Evolutionary conservation across 1,140 invertebrate species (phyloP).

Genomic region (Macrobrachium nipponense): DNA sequence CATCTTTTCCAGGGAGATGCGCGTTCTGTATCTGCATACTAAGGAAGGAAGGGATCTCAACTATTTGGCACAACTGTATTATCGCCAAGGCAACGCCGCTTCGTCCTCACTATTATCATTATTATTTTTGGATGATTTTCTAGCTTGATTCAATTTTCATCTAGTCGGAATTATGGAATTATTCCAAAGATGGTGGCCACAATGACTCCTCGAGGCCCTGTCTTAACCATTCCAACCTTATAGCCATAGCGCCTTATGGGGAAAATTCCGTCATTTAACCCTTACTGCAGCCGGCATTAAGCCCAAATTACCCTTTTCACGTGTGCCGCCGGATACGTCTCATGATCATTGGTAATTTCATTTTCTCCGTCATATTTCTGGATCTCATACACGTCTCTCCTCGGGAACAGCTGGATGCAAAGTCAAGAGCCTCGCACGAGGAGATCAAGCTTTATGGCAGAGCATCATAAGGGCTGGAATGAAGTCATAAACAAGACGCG

Average conservation of each 20-base stretch:
- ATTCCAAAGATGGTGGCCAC: conserved; percentile 36
- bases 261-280: background rate
- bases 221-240: conserved; percentile 1
- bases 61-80: no score
- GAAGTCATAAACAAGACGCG: no score
- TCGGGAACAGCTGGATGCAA: background rate
- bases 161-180: conserved; percentile 46
- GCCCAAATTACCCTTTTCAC: background rate
- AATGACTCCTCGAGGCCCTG: conserved; percentile 42
- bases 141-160: conserved; percentile 52
- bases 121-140: background rate
- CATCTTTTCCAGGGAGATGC: no score
- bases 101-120: background rate
- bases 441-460: background rate
- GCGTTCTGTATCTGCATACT: no score
- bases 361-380: conserved; percentile 57
- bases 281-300: background rate
- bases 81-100: background rate
- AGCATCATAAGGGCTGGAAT: background rate
- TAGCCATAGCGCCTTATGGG: background rate
- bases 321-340: background rate
- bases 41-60: no score
- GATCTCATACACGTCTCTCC: conserved; percentile 44
- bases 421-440: background rate
- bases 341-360: conserved; percentile 50